phyloP scores from a whole-genome alignment of 2,113 vertebrate genomes.

The Aphyosemion australe region DNA sequence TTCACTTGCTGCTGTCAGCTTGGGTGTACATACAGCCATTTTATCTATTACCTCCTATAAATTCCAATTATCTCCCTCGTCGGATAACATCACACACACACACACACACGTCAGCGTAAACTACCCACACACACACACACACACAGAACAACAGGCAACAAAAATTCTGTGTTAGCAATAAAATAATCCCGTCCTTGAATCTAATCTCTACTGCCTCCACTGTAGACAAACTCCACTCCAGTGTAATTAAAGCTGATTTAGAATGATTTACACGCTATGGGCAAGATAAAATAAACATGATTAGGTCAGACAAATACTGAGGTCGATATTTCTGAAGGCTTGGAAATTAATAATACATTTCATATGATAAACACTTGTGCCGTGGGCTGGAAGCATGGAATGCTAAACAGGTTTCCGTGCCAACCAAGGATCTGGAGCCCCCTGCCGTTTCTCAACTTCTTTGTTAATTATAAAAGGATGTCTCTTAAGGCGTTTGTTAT shows the following conservation, averaged over 20 bases:
- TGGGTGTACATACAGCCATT: slow-evolving; percentile 32
- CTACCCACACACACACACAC: slow-evolving; percentile 33
- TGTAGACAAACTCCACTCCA: slow-evolving; percentile 57
- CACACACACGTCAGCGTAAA: slow-evolving; percentile 16
- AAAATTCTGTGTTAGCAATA: slow-evolving; percentile 42
- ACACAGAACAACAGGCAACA: slow-evolving; percentile 34
- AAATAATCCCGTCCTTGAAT: slow-evolving; percentile 62
- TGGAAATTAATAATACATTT: slow-evolving; percentile 80
- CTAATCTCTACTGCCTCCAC: slow-evolving; percentile 54
- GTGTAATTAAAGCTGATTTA: slow-evolving; percentile 79
- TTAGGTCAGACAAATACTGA: slow-evolving; percentile 74
- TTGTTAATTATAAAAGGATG: slow-evolving; percentile 46
- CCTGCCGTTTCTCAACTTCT: slow-evolving; percentile 51
- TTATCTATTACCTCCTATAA: slow-evolving; percentile 68
- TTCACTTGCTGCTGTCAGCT: slow-evolving; percentile 32
- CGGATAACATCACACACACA: slow-evolving; percentile 60
- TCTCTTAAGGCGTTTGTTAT: slow-evolving; percentile 34
- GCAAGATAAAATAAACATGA: slow-evolving; percentile 76
- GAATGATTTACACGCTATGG: slow-evolving; percentile 73
- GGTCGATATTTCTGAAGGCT: slow-evolving; percentile 77
- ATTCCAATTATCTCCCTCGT: slow-evolving; percentile 66
- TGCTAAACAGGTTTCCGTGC: slow-evolving; percentile 45
- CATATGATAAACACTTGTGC: slow-evolving; percentile 62
- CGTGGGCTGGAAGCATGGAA: slow-evolving; percentile 37
- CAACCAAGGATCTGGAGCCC: slow-evolving; percentile 58